phyloP scores from a whole-genome alignment of 2,888 invertebrate species.

The Athalia circularis region DNA sequence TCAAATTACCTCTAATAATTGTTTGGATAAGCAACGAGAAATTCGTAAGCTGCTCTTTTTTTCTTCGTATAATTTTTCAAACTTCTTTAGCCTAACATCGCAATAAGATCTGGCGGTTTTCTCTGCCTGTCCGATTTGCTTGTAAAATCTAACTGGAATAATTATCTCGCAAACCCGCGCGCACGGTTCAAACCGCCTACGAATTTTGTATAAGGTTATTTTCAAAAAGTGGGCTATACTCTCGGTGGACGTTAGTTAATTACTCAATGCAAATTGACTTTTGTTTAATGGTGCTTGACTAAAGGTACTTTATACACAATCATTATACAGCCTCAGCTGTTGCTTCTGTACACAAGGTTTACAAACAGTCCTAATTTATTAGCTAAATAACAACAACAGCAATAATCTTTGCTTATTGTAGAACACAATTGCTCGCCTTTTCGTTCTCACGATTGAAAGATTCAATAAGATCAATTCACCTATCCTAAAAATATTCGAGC shows the following conservation, averaged over 20 bases:
- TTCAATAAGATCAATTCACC: too few species aligned
- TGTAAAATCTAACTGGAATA: slow-evolving; percentile 27
- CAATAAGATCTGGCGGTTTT: background rate
- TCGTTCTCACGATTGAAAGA: too few species aligned
- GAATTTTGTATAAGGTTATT: too few species aligned
- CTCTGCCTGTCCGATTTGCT: background rate
- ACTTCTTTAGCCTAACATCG: slow-evolving; percentile 3
- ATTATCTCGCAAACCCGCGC: slow-evolving; percentile 8
- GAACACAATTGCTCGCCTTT: too few species aligned
- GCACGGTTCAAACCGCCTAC: background rate
- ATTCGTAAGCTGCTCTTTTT: background rate
- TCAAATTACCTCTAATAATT: background rate
- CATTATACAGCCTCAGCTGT: slow-evolving; percentile 26
- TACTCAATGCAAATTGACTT: slow-evolving; percentile 27
- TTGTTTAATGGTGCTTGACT: slow-evolving; percentile 34
- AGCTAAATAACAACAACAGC: too few species aligned
- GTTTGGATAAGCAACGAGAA: slow-evolving; percentile 13
- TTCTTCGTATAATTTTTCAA: background rate
- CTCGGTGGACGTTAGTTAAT: background rate
- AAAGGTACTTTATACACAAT: slow-evolving; percentile 23
- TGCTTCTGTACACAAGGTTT: slow-evolving; percentile 19
- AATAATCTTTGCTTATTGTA: too few species aligned
- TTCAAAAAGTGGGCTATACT: too few species aligned
- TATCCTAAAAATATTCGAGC: too few species aligned
- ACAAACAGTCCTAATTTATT: background rate